Base-by-base conservation (phyloP, 2,888 invertebrate genomes). In the Andrena bicolor region DNA sequence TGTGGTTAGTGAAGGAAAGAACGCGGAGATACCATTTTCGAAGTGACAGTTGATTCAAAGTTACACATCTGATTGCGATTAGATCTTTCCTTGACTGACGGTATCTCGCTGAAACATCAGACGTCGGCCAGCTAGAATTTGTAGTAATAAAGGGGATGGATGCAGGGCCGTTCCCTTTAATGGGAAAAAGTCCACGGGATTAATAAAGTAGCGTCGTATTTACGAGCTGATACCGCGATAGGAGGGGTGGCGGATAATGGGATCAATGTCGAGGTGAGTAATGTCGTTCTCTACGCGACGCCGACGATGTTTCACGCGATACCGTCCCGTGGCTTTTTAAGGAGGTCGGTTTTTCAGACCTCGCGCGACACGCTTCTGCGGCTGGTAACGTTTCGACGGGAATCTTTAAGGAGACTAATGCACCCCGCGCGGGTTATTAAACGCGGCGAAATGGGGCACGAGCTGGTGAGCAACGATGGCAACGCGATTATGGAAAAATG, bases 191-290 rank as follows among this genome's bases (percentile, higher is more conserved):
- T 41, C 65, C 32, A 1, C 48, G 49, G 49, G 48, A 56, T 49
- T 65, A 77, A 77, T 71, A 64, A 77, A 72, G 76, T 65, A 72
- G 65, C 58, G 20, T 13, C 48, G 63, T 69, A 49, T 68, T 75
- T 56, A 35, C 56, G 56, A 49, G 60, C 16, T 73, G 73, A 51
- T 28, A 51, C 41, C 66, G 65, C 60, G 60, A 70, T 53, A 20
- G 66, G 65, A 49, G 61, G 61, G 56, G 23, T 7, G 30, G 51
- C 20, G 61, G 76, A 66, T 71, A 72, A 56, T 76, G 51, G 61
- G 68, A 80, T 72, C 63, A 71, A 63, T 41, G 71, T 80, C 66
- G 71, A 76, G 64, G 76, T 72, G 76, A 76, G 32, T 63, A 71
- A 79, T 70, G 49, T 58, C 66, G 48, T 75, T 64, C 41, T 58